These are phyloP conservation scores for Siniperca undulata DNA, from an alignment of 2,797 vertebrate species.

Conservation along the genomic window DNA sequence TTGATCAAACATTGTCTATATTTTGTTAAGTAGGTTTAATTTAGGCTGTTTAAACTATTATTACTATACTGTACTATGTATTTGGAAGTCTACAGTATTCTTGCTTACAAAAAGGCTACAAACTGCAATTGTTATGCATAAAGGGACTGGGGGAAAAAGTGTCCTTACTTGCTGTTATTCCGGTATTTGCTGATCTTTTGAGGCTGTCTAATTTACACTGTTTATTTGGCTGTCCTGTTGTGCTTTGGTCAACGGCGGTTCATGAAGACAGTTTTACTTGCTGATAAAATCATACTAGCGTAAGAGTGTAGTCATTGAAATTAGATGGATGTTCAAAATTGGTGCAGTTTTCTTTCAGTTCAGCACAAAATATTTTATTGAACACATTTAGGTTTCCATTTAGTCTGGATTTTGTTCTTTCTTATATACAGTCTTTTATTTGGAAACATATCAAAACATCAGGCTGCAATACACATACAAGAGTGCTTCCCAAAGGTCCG, in stretches of 20 bases:
- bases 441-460: slow-evolving; percentile 57
- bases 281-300: not conserved
- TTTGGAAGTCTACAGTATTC: slow-evolving; percentile 3
- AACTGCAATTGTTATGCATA: not conserved
- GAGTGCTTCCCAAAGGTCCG: slow-evolving; percentile 46
- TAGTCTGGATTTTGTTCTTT: slow-evolving; percentile 29
- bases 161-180: not conserved
- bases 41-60: not conserved
- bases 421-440: slow-evolving; percentile 50
- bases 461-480: slow-evolving; percentile 44
- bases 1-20: not conserved
- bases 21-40: slow-evolving; percentile 2
- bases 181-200: not conserved
- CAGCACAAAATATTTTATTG: slow-evolving; percentile 61
- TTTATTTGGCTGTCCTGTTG: slow-evolving; percentile 13
- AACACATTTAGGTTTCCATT: slow-evolving; percentile 54
- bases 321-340: not conserved
- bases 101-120: not conserved
- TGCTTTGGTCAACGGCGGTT: not conserved
- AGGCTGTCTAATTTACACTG: not conserved
- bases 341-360: slow-evolving; percentile 23
- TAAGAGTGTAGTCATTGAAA: not conserved
- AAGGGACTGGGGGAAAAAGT: not conserved
- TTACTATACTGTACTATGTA: not conserved
- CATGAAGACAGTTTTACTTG: not conserved